phyloP scores from a whole-genome alignment of 2,113 vertebrate species.

The Campylorhamphus procurvoides region DNA sequence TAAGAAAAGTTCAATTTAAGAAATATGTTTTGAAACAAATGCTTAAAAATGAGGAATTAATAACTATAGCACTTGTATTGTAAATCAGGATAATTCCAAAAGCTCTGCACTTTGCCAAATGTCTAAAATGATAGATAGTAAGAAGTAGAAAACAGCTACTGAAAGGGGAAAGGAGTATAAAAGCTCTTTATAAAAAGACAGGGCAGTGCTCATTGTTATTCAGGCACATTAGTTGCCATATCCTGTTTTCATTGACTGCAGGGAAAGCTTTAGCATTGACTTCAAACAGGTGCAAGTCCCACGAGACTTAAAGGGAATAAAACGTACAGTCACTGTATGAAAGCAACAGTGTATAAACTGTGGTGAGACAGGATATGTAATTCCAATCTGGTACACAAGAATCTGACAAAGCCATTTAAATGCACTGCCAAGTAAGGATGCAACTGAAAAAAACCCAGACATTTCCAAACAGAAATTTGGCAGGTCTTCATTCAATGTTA shows the following conservation, averaged over 20 bases:
- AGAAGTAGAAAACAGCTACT: conserved; percentile 8
- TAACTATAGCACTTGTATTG: background rate
- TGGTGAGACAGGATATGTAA: conserved; percentile 46
- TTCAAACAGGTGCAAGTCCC: conserved; percentile 55
- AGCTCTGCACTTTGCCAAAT: background rate
- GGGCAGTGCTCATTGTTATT: conserved; percentile 43
- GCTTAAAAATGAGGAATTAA: background rate
- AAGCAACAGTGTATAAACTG: conserved; percentile 53
- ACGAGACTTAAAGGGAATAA: conserved; percentile 29
- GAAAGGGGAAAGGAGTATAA: conserved; percentile 19
- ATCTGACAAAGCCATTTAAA: conserved; percentile 40
- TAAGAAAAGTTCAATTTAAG: background rate
- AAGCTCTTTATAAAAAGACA: background rate
- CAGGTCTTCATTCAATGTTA: background rate
- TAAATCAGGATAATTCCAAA: background rate
- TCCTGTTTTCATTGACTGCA: conserved; percentile 34
- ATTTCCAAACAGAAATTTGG: conserved; percentile 34
- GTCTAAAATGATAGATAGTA: conserved; percentile 16
- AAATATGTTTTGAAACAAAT: background rate
- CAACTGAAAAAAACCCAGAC: background rate
- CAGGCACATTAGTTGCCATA: background rate
- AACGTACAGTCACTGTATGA: conserved; percentile 17
- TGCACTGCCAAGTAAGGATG: conserved; percentile 55
- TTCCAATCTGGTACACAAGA: conserved; percentile 32
- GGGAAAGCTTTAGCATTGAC: conserved; percentile 45